Percentiles rank a stretch among this genome's conserved stretches.
Evolutionary conservation across 1,140 invertebrate species (phyloP).

Genomic region (Bombus superbus): DNA sequence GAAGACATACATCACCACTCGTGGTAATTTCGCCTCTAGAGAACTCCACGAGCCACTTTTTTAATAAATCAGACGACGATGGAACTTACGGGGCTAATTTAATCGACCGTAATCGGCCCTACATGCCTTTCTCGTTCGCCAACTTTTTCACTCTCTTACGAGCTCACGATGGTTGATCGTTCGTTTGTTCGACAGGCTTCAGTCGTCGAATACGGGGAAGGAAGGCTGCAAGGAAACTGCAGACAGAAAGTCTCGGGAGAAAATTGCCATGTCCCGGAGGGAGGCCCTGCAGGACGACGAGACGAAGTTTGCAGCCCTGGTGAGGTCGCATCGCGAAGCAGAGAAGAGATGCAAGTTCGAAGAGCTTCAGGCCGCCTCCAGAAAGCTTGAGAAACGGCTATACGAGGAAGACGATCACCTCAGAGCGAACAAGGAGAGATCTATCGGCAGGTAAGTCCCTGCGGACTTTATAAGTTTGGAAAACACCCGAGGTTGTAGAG

Average conservation of each 20-base stretch:
- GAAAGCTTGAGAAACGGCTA: conserved; percentile 70
- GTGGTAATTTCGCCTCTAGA: neutral
- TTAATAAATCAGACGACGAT: conserved; percentile 2
- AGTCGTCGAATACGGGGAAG: conserved; percentile 45
- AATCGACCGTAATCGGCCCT: neutral
- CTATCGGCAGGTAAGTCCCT: conserved; percentile 26
- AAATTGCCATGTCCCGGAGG: conserved; percentile 35
- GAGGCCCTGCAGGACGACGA: conserved; percentile 59
- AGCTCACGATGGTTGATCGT: neutral
- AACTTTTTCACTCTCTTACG: neutral
- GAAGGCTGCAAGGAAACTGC: conserved; percentile 36
- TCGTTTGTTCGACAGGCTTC: conserved; percentile 37
- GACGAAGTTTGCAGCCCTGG: conserved; percentile 48
- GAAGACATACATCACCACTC: neutral
- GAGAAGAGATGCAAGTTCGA: conserved; percentile 73
- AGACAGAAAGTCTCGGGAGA: conserved; percentile 50
- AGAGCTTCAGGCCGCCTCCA: conserved; percentile 74
- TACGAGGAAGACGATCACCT: conserved; percentile 55
- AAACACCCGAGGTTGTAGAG: neutral
- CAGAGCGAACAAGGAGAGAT: conserved; percentile 55
- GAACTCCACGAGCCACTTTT: neutral
- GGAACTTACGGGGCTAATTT: neutral
- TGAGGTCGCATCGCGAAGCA: conserved; percentile 53
- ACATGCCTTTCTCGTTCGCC: neutral
- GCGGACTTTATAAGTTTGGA: neutral